These are phyloP conservation scores for Cheilinus undulatus DNA, from an alignment of 2,113 vertebrate species.

Conservation along the genomic window DNA sequence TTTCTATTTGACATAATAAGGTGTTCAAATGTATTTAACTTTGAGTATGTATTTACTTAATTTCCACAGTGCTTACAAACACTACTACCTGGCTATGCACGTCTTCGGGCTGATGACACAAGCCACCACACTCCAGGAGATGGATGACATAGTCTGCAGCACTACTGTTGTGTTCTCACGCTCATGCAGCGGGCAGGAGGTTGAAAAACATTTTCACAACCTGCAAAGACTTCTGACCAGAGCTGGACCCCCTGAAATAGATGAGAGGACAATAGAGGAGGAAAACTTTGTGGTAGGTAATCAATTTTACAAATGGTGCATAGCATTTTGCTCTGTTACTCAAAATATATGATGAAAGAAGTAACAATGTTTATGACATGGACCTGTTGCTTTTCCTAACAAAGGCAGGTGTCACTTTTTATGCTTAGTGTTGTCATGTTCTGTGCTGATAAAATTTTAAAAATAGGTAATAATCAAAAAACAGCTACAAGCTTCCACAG, in stretches of 20 bases:
- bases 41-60: background rate
- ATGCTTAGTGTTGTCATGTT: too few relatives aligned
- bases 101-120: background rate
- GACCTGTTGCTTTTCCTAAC: too few relatives aligned
- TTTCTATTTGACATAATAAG: too few relatives aligned
- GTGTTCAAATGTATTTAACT: too few relatives aligned
- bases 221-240: background rate
- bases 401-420: too few relatives aligned
- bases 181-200: background rate
- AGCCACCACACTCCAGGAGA: background rate
- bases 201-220: conserved; percentile 2
- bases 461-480: too few relatives aligned
- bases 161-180: background rate
- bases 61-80: background rate
- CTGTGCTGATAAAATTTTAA: too few relatives aligned
- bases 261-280: background rate
- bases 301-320: background rate
- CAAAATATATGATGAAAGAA: too few relatives aligned
- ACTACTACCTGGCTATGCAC: background rate
- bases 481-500: too few relatives aligned
- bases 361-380: too few relatives aligned
- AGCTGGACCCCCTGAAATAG: background rate
- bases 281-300: conserved; percentile 1
- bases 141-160: background rate
- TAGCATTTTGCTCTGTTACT: too few relatives aligned